Evolutionary conservation across 2,888 invertebrate species (phyloP).

Genomic region (Perizoma affinitatum): DNA sequence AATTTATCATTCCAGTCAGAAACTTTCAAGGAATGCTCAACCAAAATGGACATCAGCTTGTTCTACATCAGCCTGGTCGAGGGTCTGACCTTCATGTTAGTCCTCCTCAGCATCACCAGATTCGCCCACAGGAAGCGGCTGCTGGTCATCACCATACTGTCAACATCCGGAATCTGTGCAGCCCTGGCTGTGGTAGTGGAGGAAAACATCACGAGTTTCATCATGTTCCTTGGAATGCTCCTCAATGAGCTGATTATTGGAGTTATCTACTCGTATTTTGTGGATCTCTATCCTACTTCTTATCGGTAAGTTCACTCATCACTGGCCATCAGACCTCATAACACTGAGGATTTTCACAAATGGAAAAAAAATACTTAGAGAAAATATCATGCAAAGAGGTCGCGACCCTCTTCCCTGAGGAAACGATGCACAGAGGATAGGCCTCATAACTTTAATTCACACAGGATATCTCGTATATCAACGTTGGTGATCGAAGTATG

Average conservation of each 20-base stretch:
- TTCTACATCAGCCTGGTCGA: conserved; percentile 43
- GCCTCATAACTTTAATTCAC: too few relatives aligned
- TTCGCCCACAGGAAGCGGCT: conserved; percentile 49
- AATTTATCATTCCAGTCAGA: conserved; percentile 22
- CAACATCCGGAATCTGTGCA: conserved; percentile 40
- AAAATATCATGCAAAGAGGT: too few relatives aligned
- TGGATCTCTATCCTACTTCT: conserved; percentile 60
- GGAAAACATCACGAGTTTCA: conserved; percentile 48
- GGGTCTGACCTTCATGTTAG: conserved; percentile 43
- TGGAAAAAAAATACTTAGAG: too few relatives aligned
- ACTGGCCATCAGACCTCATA: background rate
- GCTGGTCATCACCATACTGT: conserved; percentile 44
- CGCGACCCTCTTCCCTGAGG: too few relatives aligned
- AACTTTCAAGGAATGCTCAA: conserved; percentile 31
- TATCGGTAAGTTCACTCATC: conserved; percentile 48
- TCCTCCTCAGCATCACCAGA: conserved; percentile 47
- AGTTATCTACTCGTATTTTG: conserved; percentile 53
- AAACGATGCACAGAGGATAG: too few relatives aligned
- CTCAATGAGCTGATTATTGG: conserved; percentile 50
- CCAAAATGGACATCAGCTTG: conserved; percentile 40
- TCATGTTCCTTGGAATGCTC: conserved; percentile 49
- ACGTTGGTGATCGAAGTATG: too few relatives aligned
- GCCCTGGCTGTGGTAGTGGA: conserved; percentile 43
- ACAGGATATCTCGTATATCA: too few relatives aligned
- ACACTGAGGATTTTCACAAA: too few relatives aligned